Evolutionary conservation across 2,113 vertebrate genomes (phyloP).

Genomic region (Syrmaticus mikado): DNA sequence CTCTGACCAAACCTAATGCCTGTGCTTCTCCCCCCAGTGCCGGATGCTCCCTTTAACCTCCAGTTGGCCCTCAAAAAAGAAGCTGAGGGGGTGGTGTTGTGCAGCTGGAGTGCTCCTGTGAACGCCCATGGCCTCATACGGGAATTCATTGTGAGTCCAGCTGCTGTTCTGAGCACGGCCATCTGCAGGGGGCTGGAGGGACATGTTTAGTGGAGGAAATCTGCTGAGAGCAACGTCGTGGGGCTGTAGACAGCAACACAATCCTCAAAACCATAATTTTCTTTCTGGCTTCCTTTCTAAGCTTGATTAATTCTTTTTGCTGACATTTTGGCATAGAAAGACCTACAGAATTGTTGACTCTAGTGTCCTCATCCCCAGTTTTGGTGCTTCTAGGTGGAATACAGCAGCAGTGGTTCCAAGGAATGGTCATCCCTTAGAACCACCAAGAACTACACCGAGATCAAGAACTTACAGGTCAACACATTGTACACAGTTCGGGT

Average conservation of each 20-base stretch:
- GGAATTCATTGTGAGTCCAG: constrained; percentile 91
- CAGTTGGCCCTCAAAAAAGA: constrained; percentile 85
- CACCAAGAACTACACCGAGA: constrained; percentile 74
- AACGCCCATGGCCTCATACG: constrained; percentile 89
- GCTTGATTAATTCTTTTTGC: rapidly evolving
- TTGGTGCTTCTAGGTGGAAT: constrained; percentile 84
- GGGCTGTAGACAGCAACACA: not conserved
- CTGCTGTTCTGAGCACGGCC: not conserved
- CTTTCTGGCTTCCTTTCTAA: not conserved
- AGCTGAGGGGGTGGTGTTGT: constrained; percentile 83
- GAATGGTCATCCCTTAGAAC: constrained; percentile 89
- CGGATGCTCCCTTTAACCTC: constrained; percentile 89
- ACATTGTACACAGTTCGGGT: constrained; percentile 87
- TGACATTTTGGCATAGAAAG: not conserved
- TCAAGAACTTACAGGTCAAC: constrained; percentile 82
- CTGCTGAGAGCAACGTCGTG: not conserved
- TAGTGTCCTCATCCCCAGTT: not conserved
- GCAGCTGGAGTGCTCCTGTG: constrained; percentile 85
- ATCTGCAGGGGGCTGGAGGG: not conserved
- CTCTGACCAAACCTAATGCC: rapidly evolving
- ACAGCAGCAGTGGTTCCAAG: constrained; percentile 79
- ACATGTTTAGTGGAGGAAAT: not conserved
- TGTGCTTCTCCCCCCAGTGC: constrained; percentile 79
- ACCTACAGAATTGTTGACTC: not conserved
- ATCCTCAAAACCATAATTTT: not conserved